Base-by-base conservation (phyloP, 1,140 invertebrate genomes). In the Acarapis woodi region DNA sequence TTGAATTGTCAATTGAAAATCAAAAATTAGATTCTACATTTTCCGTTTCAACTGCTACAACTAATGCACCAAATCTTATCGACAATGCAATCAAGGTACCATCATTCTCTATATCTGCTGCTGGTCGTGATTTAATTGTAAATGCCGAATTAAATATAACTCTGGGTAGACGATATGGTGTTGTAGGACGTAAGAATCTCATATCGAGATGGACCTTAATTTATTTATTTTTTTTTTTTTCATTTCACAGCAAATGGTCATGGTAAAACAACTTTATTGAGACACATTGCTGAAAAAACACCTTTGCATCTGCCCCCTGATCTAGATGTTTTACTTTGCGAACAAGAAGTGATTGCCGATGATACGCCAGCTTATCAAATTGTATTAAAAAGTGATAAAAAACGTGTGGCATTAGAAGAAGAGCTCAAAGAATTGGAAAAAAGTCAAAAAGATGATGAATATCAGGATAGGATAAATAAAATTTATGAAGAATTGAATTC, bases 151-250 rank as follows among this genome's bases (percentile, higher is more conserved):
- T 99, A 4, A 59, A 85, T 18, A 94, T 99, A 46, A 82, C 87
- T 3, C 68, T 78, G 49, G 80, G 83, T 0, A 65, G 88, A 41
- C 67, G 83, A 49, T 99, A 99, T 57, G 93, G 93, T 51, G 60
- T 99, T 4, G 87, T 99, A 19, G 93, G 93, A 28, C 93, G n/a
- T n/a, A n/a, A 90, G 3, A 99, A 97, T 61, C n/a, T n/a, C n/a
- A n/a, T n/a, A n/a, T n/a, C n/a, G n/a, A n/a, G n/a, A n/a, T n/a
- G n/a, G n/a, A n/a, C n/a, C n/a, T n/a, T n/a, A n/a, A n/a, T n/a
- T n/a, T 90, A 90, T 68, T 73, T 58, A 56, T 59, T 48, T 35
- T n/a, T 15, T 24, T 14, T 14, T 5, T 36, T n/a, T n/a, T n/a
- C n/a, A n/a, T n/a, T n/a, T n/a, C n/a, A n/a, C n/a, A n/a, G n/a